Conservation (phyloP, 2,113 vertebrate species). For the Polypterus bichir region DNA sequence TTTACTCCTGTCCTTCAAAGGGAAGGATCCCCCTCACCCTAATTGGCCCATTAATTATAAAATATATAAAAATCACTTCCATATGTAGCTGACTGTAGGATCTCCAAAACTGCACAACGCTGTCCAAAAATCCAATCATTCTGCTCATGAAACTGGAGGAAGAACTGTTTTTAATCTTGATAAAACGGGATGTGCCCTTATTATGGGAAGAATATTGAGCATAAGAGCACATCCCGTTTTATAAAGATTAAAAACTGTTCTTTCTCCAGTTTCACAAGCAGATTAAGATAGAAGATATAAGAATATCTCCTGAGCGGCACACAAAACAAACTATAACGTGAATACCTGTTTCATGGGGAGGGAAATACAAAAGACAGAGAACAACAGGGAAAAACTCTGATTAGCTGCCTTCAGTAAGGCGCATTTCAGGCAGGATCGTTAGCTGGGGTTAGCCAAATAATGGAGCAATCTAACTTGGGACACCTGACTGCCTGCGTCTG, state of each 20-base stretch:
- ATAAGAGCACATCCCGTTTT: neutral
- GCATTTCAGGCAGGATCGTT: no score
- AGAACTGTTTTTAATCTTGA: neutral
- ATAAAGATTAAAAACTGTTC: neutral
- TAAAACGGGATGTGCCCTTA: neutral
- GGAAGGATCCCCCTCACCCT: neutral
- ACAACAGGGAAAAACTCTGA: no score
- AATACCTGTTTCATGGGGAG: no score
- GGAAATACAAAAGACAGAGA: no score
- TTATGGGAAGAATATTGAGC: no score
- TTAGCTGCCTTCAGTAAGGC: no score
- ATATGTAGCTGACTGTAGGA: neutral
- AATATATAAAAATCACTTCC: neutral
- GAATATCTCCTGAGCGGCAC: no score
- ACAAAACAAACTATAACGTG: no score
- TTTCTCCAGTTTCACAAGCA: neutral
- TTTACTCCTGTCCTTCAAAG: constrained; percentile 1
- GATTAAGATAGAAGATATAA: neutral
- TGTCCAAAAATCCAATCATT: constrained; percentile 1
- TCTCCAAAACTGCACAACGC: constrained; percentile 1
- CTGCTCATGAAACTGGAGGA: neutral
- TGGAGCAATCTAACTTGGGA: no score
- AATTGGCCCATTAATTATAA: constrained; percentile 5
- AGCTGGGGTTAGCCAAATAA: no score
- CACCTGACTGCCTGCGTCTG: no score